Conservation (phyloP, 2,888 invertebrate species). For the Drosophila mayaguana region DNA sequence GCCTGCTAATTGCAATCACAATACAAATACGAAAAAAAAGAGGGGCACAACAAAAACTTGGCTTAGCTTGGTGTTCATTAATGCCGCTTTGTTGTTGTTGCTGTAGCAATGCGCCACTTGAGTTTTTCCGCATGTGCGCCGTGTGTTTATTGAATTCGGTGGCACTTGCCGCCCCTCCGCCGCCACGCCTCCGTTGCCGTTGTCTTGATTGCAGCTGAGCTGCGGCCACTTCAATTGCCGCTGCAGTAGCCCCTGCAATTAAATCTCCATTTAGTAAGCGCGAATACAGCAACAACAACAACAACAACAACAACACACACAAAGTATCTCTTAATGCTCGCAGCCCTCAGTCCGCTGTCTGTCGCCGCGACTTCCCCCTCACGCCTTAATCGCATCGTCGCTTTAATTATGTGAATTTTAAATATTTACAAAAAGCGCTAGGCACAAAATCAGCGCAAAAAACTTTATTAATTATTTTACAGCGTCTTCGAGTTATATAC, state of each 20-base stretch:
- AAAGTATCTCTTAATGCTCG: conserved; percentile 68
- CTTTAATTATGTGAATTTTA: conserved; percentile 82
- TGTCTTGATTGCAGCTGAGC: conserved; percentile 65
- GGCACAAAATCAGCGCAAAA: conserved; percentile 76
- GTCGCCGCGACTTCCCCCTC: background rate
- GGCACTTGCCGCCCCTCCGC: conserved; percentile 59
- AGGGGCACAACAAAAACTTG: conserved; percentile 18
- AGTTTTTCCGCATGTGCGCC: conserved; percentile 71
- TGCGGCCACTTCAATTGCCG: conserved; percentile 36
- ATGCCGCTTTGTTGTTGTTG: conserved; percentile 48
- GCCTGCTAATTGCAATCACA: conserved; percentile 73
- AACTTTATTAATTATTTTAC: conserved; percentile 81
- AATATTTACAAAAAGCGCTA: conserved; percentile 78
- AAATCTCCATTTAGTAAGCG: conserved; percentile 79
- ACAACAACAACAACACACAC: conserved; percentile 1
- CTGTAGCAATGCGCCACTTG: conserved; percentile 69
- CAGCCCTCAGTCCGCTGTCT: background rate
- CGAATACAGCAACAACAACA: conserved; percentile 26
- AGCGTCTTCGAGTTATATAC: conserved; percentile 60
- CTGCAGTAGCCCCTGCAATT: conserved; percentile 78
- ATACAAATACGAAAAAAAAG: conserved; percentile 21
- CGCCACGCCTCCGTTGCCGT: background rate
- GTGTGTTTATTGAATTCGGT: conserved; percentile 81
- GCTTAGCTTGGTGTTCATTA: conserved; percentile 62
- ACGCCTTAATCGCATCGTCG: conserved; percentile 67